Base-by-base conservation (phyloP, 2,797 vertebrate species). In the Lateolabrax maculatus region DNA sequence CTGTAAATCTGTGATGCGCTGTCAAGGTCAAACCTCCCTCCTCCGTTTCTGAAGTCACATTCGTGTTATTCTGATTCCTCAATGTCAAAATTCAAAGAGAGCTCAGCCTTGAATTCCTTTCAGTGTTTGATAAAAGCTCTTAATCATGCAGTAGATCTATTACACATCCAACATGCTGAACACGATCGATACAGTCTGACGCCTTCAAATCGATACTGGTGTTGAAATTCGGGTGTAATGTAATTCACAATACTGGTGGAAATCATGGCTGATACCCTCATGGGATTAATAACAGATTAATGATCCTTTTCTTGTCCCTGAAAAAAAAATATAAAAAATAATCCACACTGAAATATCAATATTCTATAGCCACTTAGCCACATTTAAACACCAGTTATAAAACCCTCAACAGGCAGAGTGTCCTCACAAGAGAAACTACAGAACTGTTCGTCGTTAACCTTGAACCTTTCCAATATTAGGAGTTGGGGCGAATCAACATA, bases 11-110 rank as follows among this genome's bases (percentile, higher is more conserved):
- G 43, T 15, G 23, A 70, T 52, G n/a, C 15, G 15, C 34, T 4
- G 61, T 74, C 69, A 84, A 89, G 88, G 84, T 88, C 80, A 80
- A 80, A 79, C n/a, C 53, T 56, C 34, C 13, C 13, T 43, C 62
- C 52, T 55, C 27, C 49, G 11, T 66, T 49, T 34, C 2, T 44
- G 11, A n/a, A n/a, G 6, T 60, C 56, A 15, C 34, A 53, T 37
- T 67, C 44, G 23, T 0, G n/a, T 62, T 27, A 6, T 9, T 53
- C 36, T 37, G 37, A 41, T 6, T 43, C 27, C 11, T 77, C 34
- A 5, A 3, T 9, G 41, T 60, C 16, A 48, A 39, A 25, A 57
- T 53, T 56, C 9, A 46, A n/a, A 57, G 34, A 27, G 37, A 56
- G 46, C 4, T 5, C 52, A 0, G 46, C 16, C 44, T 55, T 27